Base-by-base conservation (phyloP, 2,797 vertebrate genomes). In the Enteromius anoplus region DNA sequence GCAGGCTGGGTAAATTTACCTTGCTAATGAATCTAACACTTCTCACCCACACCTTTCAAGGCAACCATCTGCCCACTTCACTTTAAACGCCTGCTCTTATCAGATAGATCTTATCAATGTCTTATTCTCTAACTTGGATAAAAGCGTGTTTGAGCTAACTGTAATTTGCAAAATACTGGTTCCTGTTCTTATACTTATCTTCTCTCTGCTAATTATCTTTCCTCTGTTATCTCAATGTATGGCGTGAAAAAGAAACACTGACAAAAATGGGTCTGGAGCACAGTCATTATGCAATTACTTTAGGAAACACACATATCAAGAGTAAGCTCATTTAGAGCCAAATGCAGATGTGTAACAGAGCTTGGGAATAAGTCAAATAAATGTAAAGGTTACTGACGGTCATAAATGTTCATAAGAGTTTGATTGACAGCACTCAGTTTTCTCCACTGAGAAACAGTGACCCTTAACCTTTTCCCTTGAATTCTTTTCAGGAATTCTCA, bases 401-500 rank as follows among this genome's bases (percentile, higher is more conserved):
- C 23, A 77, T 70, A 77, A 70, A 83, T 37, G 37, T 42, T 75
- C 45, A 69, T 26, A 81, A 51, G 68, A 26, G 12, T 71, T 53
- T 65, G 58, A 66, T 65, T 82, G 60, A 82, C 75, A 71, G 53
- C 9, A 40, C 29, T 78, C 40, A 45, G 34, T 69, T 78, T 60
- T 34, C 21, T 85, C 12, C 47, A 49, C 80, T 85, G 14, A 78
- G 58, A 58, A 78, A 70, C 51, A 60, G 69, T 68, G 75, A 73
- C 26, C 82, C 71, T 68, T 53, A 45, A 85, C 78, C 78, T 81
- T 26, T 82, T 23, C 26, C 26, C 68, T 29, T 66, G 23, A 42
- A 85, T 55, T 29, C 9, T 5, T 65, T 69, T 71, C 42, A 70
- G 75, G 68, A 78, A 82, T 85, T 78, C 23, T 70, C 32, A 47